These are phyloP conservation scores for Tethea ocularis DNA, from an alignment of 2,888 invertebrate genomes.

Conservation along the genomic window DNA sequence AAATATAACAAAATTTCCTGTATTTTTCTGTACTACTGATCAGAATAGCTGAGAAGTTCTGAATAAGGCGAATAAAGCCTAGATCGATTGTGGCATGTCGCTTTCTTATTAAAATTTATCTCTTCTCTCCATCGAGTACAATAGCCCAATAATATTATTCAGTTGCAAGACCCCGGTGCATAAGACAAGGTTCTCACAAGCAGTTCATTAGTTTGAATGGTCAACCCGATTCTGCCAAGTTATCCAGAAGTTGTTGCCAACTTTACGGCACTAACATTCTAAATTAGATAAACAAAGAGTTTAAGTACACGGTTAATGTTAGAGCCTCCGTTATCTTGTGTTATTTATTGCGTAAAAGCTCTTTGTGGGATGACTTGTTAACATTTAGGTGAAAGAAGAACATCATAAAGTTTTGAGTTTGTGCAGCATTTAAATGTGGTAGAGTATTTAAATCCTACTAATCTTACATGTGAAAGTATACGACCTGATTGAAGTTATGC, in stretches of 20 bases:
- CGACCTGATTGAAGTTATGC: neutral
- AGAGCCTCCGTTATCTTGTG: slow-evolving; percentile 28
- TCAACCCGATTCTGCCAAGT: slow-evolving; percentile 56
- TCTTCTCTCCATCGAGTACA: neutral
- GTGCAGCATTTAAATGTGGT: no score
- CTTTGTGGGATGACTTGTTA: slow-evolving; percentile 1
- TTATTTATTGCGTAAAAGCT: slow-evolving; percentile 9
- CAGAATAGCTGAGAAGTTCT: no score
- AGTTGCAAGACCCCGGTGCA: slow-evolving; percentile 11
- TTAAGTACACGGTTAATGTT: slow-evolving; percentile 28
- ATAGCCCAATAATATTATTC: slow-evolving; percentile 9
- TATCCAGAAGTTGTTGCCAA: slow-evolving; percentile 39
- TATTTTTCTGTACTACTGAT: no score
- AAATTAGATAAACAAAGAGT: slow-evolving; percentile 38
- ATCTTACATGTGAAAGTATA: no score
- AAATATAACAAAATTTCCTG: no score
- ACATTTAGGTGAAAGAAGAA: neutral
- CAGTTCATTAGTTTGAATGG: slow-evolving; percentile 58
- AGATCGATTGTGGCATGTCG: neutral
- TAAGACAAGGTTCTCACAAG: slow-evolving; percentile 26
- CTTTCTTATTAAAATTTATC: slow-evolving; percentile 3
- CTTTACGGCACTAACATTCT: slow-evolving; percentile 31
- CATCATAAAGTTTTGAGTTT: no score
- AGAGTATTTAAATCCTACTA: no score
- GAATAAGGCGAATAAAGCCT: no score